These are phyloP conservation scores for Cryptotis parvus DNA, from an alignment of 2,113 vertebrate genomes.

Conservation along the genomic window DNA sequence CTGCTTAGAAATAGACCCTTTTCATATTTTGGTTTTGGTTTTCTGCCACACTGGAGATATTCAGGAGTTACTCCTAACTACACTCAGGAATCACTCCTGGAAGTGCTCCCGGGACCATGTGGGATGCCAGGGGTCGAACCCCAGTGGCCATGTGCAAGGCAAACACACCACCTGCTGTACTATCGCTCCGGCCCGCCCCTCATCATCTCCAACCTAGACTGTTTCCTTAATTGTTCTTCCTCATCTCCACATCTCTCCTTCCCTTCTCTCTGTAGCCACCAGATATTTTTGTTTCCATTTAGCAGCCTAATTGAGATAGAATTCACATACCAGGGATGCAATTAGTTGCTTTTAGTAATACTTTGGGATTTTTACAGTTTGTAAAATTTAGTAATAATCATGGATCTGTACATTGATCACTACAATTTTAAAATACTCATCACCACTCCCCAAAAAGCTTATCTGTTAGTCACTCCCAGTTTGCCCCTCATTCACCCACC, in stretches of 20 bases:
- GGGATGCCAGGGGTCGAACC: too few species aligned
- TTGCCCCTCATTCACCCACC: background rate
- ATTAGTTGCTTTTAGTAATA: background rate
- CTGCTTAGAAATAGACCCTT: background rate
- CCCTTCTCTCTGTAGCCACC: background rate
- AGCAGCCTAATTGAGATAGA: constrained; percentile 18
- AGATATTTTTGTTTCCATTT: constrained; percentile 17
- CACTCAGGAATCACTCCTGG: too few species aligned
- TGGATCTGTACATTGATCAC: background rate
- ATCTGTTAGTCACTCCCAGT: background rate
- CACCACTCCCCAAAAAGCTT: background rate
- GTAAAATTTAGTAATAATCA: background rate
- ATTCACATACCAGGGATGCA: background rate
- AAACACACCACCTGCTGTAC: too few species aligned
- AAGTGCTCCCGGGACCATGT: too few species aligned
- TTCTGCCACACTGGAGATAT: too few species aligned
- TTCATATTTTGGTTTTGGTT: background rate
- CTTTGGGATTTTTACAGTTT: too few species aligned
- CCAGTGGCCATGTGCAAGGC: too few species aligned
- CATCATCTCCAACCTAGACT: background rate
- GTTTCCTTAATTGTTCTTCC: background rate
- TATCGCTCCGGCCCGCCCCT: too few species aligned
- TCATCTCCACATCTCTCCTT: background rate
- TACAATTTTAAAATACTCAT: background rate
- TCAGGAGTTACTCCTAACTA: too few species aligned